Base-by-base conservation (phyloP, 1,140 invertebrate species). In the Cydia strobilella region DNA sequence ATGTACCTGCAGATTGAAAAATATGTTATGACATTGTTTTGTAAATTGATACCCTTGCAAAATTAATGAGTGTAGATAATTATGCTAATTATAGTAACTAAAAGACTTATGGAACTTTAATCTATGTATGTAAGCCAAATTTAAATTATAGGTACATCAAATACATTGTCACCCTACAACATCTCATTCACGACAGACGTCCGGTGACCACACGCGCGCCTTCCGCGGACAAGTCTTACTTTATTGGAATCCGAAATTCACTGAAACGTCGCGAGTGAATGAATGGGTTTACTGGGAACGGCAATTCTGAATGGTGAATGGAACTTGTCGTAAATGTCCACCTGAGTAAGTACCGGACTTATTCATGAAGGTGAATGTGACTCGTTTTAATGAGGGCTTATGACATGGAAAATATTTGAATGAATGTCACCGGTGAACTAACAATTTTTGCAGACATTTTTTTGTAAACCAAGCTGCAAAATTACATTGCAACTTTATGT, bases 181-280 rank as follows among this genome's bases (percentile, higher is more conserved):
- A 79, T 82, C 77, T 74, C 76, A 77, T 79, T 82, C 72, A 78
- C 72, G 23, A 51, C 15, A 45, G 62, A 42, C 77, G 76, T 88
- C 85, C 86, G 82, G 86, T 82, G 85, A 75, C 86, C 86, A 86
- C 82, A 86, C 84, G 80, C 82, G 75, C 35, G 54, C 7, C 10
- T 59, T 59, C 54, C 54, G 9, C 15, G 54, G 54, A 59, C 20
- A 23, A 23, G 54, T 59, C 54, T n/a, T 20, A 59, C 20, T 79
- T 79, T 85, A 82, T 82, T 54, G 74, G 82, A 84, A 86, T 80
- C 80, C 82, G 80, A 81, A 79, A 86, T 87, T 84, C 81, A 76
- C 75, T 75, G 74, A 74, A 82, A 82, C 81, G 81, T 31, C 20
- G n/a, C 48, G 10, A 51, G 72, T 35, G 69, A 42, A 72, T 45